Percentiles rank a stretch among this genome's conserved stretches.
Evolutionary conservation across 2,888 invertebrate genomes (phyloP).

Genomic region (Cosmorhoe ocellata): DNA sequence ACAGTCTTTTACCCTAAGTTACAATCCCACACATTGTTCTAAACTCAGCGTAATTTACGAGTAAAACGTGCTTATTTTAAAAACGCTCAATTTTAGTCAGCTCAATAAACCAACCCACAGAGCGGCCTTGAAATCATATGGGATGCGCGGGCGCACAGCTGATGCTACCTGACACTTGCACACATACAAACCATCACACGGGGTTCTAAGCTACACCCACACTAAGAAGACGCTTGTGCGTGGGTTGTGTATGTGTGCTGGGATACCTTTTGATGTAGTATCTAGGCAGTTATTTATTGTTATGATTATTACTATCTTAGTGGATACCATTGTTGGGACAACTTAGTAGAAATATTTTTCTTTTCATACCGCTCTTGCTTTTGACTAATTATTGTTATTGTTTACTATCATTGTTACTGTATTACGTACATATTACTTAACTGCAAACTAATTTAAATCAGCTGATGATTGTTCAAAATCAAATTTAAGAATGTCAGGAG

Average conservation of each 20-base stretch:
- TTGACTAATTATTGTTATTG: no score
- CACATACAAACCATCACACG: constrained; percentile 33
- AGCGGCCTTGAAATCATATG: constrained; percentile 80
- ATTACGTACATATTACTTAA: no score
- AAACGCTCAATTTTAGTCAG: constrained; percentile 25
- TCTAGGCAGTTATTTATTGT: constrained; percentile 19
- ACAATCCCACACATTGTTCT: constrained; percentile 27
- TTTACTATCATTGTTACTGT: no score
- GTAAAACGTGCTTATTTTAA: constrained; percentile 34
- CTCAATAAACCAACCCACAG: constrained; percentile 50
- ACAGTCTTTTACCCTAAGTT: constrained; percentile 7
- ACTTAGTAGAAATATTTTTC: no score
- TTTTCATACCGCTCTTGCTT: no score
- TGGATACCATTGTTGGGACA: no score
- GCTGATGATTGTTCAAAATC: no score
- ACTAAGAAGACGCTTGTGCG: constrained; percentile 12
- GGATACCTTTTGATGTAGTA: constrained; percentile 19
- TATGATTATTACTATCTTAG: background rate
- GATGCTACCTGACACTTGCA: constrained; percentile 73
- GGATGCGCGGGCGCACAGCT: constrained; percentile 71
- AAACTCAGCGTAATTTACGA: constrained; percentile 33
- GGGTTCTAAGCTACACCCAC: constrained; percentile 16
- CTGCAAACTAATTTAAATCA: no score
- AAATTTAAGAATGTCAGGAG: no score
- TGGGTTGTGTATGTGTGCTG: constrained; percentile 19